These are phyloP conservation scores for Holotrichia oblita DNA, from an alignment of 1,140 invertebrate genomes.

Conservation along the genomic window DNA sequence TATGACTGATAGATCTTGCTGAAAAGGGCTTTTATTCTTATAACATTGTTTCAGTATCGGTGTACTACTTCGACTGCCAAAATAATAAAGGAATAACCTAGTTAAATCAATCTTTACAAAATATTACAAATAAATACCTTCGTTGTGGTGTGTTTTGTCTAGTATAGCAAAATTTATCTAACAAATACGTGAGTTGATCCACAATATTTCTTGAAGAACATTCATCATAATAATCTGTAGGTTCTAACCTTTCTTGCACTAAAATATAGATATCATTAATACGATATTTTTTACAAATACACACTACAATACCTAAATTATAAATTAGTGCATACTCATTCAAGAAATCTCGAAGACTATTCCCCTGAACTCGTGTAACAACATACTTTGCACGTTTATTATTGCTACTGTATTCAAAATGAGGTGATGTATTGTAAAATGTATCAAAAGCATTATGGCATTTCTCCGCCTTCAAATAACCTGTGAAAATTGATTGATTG, in stretches of 20 bases:
- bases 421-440: conserved; percentile 3
- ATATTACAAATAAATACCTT: background rate
- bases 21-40: background rate
- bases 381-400: conserved; percentile 28
- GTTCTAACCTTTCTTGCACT: conserved; percentile 43
- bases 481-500: background rate
- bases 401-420: background rate
- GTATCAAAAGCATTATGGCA: conserved; percentile 6
- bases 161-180: background rate
- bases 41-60: conserved; percentile 19
- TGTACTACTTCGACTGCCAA: conserved; percentile 34
- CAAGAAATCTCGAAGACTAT: conserved; percentile 14
- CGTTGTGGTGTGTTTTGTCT: conserved; percentile 6
- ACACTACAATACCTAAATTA: conserved; percentile 1
- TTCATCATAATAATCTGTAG: conserved; percentile 38
- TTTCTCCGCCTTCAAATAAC: conserved; percentile 34
- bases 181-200: conserved; percentile 39
- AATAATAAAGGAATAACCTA: background rate
- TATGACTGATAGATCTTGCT: conserved; percentile 30
- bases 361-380: conserved; percentile 4
- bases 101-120: background rate
- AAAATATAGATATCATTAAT: background rate
- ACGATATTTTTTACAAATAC: background rate
- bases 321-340: conserved; percentile 22
- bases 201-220: conserved; percentile 20